Evolutionary conservation across 2,888 invertebrate species (phyloP), one percentile per base, ranked within the genome.

Genomic region (Ophonus ardosiacus): DNA sequence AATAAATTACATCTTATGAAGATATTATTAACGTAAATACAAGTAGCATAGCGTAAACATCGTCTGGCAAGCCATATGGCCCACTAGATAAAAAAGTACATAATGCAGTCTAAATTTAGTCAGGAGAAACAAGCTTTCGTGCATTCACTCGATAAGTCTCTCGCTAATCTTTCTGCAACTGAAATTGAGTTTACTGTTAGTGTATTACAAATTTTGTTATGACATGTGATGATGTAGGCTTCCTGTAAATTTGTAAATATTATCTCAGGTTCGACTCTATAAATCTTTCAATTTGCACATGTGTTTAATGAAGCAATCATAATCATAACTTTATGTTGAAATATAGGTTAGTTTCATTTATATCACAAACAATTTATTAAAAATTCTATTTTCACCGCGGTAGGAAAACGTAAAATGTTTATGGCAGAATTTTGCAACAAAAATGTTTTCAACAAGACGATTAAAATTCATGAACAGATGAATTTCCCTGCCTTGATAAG

Each of bases 21-120:
- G 76, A 83, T 83, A 83, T 83, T 83, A 74, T 51, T 51, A 78
- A 83, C 71, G 56, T 82, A 82, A 82, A 82, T 56, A 71, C 65
- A 15, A 40, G 10, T 56, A 74, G 71, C 43, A 68, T 56, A 74
- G 71, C 43, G 68, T 56, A 81, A 68, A 81, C 81, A 63, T 40
- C 59, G 51, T 38, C 57, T 57, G 80, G 31, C 10, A 68, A 81
- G 56, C 71, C 82, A 82, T 71, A 15, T 82, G 82, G 82, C 24
- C 7, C 31, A 18, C 65, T 10, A 10, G 13, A 82, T 13, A 68
- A 43, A 63, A 59, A 80, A 80, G 8, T 6, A 63, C 1, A 51
- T 51, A 51, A 51, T 7, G 21, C 31, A n/a, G 57, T 82, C 82
- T 82, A 82, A 57, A 82, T 57, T 56, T 82, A 82, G 71, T 38